A percentile compares a stretch with the other conserved stretches of the same genome.
These are phyloP conservation scores for Antechinus stuartii DNA, from an alignment of 2,113 vertebrate species.

Conservation along the genomic window DNA sequence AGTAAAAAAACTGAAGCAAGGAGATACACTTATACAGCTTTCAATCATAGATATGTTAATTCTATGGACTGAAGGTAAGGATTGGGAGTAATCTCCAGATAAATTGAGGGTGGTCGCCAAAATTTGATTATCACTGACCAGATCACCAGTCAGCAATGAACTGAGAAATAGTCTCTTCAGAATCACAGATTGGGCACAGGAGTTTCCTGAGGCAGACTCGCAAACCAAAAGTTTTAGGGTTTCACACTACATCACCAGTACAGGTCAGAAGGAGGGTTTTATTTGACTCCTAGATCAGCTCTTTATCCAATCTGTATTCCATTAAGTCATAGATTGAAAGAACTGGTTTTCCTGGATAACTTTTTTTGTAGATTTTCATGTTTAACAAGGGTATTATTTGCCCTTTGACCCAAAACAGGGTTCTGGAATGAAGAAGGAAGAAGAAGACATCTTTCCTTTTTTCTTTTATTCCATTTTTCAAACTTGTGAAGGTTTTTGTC, in stretches of 20 bases:
- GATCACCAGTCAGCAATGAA: too few species aligned
- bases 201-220: too few species aligned
- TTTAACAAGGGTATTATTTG: not conserved
- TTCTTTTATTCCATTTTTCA: not conserved
- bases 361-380: not conserved
- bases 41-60: too few species aligned
- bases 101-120: too few species aligned
- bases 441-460: not conserved
- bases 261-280: not conserved
- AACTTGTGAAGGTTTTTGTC: not conserved
- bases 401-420: not conserved
- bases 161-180: too few species aligned
- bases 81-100: too few species aligned
- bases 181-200: too few species aligned
- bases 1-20: too few species aligned
- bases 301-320: not conserved
- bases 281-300: not conserved
- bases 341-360: not conserved
- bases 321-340: not conserved
- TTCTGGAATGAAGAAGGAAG: not conserved
- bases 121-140: too few species aligned
- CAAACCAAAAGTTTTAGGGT: too few species aligned
- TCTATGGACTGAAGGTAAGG: too few species aligned
- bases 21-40: too few species aligned
- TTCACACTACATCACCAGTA: not conserved